A percentile compares a stretch with the other conserved stretches of the same genome.
These are phyloP conservation scores for Danio aesculapii DNA, from an alignment of 2,797 vertebrate species.

Conservation along the genomic window DNA sequence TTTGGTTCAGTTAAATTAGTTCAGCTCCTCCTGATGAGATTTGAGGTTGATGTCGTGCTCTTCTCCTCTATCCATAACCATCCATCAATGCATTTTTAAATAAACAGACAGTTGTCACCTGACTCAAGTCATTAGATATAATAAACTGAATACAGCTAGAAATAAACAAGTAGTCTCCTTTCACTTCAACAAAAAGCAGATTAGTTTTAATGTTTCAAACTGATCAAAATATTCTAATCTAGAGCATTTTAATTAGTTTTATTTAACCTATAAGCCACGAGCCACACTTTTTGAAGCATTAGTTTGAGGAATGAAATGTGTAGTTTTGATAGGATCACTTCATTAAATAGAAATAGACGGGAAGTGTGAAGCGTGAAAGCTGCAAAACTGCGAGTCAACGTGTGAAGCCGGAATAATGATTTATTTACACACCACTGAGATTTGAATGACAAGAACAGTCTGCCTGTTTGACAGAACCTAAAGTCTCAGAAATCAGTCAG, in stretches of 20 bases:
- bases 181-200: neutral
- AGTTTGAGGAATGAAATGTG: neutral
- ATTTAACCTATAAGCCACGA: neutral
- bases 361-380: neutral
- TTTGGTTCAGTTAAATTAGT: neutral
- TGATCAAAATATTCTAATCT: neutral
- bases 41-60: neutral
- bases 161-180: neutral
- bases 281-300: neutral
- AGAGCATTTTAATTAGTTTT: neutral
- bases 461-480: neutral
- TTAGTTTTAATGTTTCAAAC: neutral
- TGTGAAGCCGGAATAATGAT: neutral
- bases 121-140: neutral
- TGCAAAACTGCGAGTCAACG: neutral
- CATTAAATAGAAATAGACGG: slow-evolving; percentile 1
- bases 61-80: neutral
- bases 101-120: neutral
- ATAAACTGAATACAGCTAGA: neutral
- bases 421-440: neutral
- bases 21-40: neutral
- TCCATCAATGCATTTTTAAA: neutral
- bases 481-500: neutral
- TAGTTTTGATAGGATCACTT: neutral
- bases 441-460: neutral